phyloP scores from a whole-genome alignment of 2,888 invertebrate genomes.

The Charanyca ferruginea region DNA sequence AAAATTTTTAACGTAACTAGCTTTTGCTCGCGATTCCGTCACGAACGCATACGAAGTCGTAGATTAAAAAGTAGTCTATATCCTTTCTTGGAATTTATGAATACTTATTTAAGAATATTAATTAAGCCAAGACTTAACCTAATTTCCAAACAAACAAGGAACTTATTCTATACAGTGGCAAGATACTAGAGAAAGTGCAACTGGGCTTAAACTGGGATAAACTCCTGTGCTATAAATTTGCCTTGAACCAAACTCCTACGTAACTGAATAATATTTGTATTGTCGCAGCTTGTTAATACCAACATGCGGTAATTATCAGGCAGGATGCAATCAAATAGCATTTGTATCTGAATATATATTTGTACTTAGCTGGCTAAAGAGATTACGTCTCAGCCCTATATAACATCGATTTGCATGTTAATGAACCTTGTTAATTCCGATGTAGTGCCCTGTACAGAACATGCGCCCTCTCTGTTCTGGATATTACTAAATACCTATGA shows the following conservation, averaged over 20 bases:
- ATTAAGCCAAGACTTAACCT: too few relatives aligned
- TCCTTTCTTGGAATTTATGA: too few relatives aligned
- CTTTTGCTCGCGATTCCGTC: too few relatives aligned
- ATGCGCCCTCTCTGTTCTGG: constrained; percentile 55
- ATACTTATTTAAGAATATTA: too few relatives aligned
- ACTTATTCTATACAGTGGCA: too few relatives aligned
- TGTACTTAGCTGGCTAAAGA: constrained; percentile 63
- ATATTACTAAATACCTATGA: constrained; percentile 20
- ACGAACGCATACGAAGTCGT: too few relatives aligned
- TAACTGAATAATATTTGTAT: constrained; percentile 34
- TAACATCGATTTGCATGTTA: constrained; percentile 73
- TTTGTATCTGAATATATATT: constrained; percentile 68
- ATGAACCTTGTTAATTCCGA: constrained; percentile 68
- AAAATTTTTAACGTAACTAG: too few relatives aligned
- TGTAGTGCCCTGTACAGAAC: constrained; percentile 64
- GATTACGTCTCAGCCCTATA: constrained; percentile 64
- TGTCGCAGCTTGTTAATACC: constrained; percentile 17
- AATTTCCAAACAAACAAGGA: too few relatives aligned
- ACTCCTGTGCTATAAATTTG: too few relatives aligned
- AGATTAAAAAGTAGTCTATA: too few relatives aligned
- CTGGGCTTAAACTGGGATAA: too few relatives aligned
- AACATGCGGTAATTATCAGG: constrained; percentile 56
- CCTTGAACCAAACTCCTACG: constrained; percentile 5
- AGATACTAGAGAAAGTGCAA: too few relatives aligned
- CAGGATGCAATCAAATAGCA: constrained; percentile 58